Percentiles rank a stretch among this genome's conserved stretches.
phyloP scores from a whole-genome alignment of 53 echinoderm and acorn worm genomes.

The Crossaster papposus region DNA sequence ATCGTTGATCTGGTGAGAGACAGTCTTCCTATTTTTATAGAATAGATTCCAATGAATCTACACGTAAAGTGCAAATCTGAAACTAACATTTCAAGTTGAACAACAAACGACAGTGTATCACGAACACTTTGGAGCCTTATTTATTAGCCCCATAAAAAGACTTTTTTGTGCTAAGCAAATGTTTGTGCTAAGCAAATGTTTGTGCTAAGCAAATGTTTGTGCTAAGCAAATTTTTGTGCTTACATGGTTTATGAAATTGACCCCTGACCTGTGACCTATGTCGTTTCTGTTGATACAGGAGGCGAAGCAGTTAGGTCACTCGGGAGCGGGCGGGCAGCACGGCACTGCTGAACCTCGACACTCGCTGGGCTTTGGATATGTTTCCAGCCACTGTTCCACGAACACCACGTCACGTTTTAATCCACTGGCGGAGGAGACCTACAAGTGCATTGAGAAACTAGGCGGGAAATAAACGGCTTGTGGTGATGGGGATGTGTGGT shows the following conservation, averaged over 20 bases:
- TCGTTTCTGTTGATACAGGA: neutral
- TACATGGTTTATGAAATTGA: too few species aligned
- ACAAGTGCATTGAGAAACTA: conserved; percentile 53
- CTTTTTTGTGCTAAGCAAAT: too few species aligned
- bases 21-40: neutral
- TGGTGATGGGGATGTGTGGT: too few species aligned
- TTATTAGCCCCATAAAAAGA: too few species aligned
- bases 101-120: too few species aligned
- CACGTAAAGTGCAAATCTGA: neutral
- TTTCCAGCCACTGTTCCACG: conserved; percentile 33
- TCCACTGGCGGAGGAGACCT: conserved; percentile 47
- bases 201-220: too few species aligned
- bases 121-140: too few species aligned
- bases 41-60: neutral
- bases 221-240: too few species aligned
- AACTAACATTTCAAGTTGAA: too few species aligned
- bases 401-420: conserved; percentile 26
- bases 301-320: conserved; percentile 50
- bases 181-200: too few species aligned
- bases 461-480: conserved; percentile 1
- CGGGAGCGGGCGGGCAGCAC: conserved; percentile 60
- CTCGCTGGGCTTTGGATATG: conserved; percentile 51
- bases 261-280: neutral
- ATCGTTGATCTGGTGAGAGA: neutral
- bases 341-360: conserved; percentile 47